Conservation (phyloP, 2,888 invertebrate genomes). For the Leptopilina syphax region DNA sequence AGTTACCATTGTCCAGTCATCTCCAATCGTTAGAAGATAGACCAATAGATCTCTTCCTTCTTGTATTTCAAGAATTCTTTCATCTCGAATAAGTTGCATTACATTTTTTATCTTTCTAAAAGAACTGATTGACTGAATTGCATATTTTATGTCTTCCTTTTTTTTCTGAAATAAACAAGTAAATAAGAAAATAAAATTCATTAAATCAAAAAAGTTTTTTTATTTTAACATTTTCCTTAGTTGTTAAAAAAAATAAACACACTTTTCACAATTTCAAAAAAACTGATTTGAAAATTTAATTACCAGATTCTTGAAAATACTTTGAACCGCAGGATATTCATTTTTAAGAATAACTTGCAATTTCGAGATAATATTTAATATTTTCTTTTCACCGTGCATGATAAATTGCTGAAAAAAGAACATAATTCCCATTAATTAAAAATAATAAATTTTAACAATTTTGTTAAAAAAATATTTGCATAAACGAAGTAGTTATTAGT, state of each 20-base stretch:
- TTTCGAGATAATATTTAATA: background rate
- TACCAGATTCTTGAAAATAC: constrained; percentile 58
- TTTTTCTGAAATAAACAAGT: constrained; percentile 3
- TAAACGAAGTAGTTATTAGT: too few species aligned
- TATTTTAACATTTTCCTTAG: too few species aligned
- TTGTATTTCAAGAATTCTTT: constrained; percentile 49
- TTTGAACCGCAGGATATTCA: constrained; percentile 37
- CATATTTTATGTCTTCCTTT: constrained; percentile 51
- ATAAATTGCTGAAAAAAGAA: background rate
- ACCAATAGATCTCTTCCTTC: constrained; percentile 58
- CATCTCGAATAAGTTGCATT: constrained; percentile 53
- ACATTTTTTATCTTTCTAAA: constrained; percentile 50
- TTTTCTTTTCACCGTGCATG: constrained; percentile 10
- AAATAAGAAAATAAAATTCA: background rate
- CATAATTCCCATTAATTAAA: too few species aligned
- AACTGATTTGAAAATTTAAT: background rate
- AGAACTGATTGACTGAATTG: constrained; percentile 50
- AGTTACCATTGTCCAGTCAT: constrained; percentile 59
- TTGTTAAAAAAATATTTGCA: too few species aligned
- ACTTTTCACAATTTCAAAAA: background rate
- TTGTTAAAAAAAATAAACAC: too few species aligned
- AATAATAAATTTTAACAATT: too few species aligned
- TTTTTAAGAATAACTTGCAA: constrained; percentile 46
- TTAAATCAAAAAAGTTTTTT: too few species aligned
- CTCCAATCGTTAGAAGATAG: constrained; percentile 56